Base-by-base conservation (phyloP, 2,888 invertebrate species). In the Nymphalis c-album region DNA sequence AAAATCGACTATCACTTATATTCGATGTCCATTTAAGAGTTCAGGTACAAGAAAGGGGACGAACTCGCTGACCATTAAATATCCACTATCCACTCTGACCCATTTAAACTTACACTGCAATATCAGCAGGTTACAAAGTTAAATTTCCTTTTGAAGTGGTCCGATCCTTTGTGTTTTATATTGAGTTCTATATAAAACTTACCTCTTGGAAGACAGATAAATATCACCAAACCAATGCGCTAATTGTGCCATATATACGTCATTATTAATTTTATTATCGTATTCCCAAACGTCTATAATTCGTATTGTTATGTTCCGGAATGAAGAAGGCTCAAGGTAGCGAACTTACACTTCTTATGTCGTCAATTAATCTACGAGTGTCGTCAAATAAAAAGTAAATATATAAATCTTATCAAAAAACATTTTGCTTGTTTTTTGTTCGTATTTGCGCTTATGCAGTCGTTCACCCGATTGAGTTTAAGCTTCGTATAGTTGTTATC, bases 51-150 rank as follows among this genome's bases (percentile, higher is more conserved):
- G 64, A 46, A 68, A 66, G 60, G 64, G 69, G 71, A 71, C 69
- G 71, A 53, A 62, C 69, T 61, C 55, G 62, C 66, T 71, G 67
- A 67, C 71, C 67, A 67, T 64, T 67, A 69, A 59, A 63, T 64
- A 64, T 62, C 67, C 59, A 69, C 69, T 71, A 60, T 62, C 69
- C 67, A 71, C 64, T 69, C 58, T 60, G 64, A 55, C 63, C 69
- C 60, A 61, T 69, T 61, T 57, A 64, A 53, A 64, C 53, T 59
- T 64, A 67, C 60, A 67, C 48, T 64, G 71, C 71, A 64, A 67
- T 67, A 67, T 71, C 69, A 71, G 67, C 69, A 67, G 57, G 67
- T 64, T 22, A 31, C 66, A 59, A 63, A 63, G 68, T 68, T 63
- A 65, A 65, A 68, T 64, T 53, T 53, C 62, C 47, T 63, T 67